phyloP scores from a whole-genome alignment of 2,888 invertebrate genomes.

The Malacosoma neustria region DNA sequence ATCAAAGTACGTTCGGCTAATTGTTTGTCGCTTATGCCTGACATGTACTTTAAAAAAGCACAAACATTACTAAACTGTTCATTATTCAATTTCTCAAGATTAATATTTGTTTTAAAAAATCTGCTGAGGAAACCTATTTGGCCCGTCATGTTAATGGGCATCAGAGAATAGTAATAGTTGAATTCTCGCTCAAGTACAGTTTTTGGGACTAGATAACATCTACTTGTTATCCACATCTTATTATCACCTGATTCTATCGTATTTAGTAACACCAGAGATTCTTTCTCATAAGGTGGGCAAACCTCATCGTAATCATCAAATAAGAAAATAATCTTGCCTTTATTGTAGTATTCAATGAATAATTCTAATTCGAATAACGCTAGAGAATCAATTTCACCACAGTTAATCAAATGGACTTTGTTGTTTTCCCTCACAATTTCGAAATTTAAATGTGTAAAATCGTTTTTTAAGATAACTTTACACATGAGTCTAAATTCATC shows the following conservation, averaged over 20 bases:
- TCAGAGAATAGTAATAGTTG: conserved; percentile 18
- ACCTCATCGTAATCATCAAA: conserved; percentile 30
- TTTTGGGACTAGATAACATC: conserved; percentile 18
- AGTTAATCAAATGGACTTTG: conserved; percentile 11
- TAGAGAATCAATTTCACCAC: conserved; percentile 7
- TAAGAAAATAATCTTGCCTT: conserved; percentile 21
- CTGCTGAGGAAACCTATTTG: conserved; percentile 21
- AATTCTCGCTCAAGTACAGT: conserved; percentile 16
- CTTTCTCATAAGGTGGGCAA: conserved; percentile 22
- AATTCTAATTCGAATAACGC: conserved; percentile 22
- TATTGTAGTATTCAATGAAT: conserved; percentile 24
- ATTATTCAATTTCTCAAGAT: conserved; percentile 24
- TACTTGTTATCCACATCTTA: conserved; percentile 28
- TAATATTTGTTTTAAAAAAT: conserved; percentile 26
- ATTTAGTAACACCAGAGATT: conserved; percentile 21
- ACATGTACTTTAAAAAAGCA: conserved; percentile 19
- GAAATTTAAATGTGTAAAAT: conserved; percentile 10
- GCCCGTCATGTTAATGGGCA: conserved; percentile 15
- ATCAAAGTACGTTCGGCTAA: conserved; percentile 15
- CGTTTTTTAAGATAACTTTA: conserved; percentile 20
- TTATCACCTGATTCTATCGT: conserved; percentile 17
- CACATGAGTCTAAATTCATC: conserved; percentile 19
- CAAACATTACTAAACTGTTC: conserved; percentile 24
- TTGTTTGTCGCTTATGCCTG: conserved; percentile 6
- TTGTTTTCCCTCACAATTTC: conserved; percentile 8